Evolutionary conservation across 2,113 vertebrate genomes (phyloP).

Genomic region (Urocynchramus pylzowi): DNA sequence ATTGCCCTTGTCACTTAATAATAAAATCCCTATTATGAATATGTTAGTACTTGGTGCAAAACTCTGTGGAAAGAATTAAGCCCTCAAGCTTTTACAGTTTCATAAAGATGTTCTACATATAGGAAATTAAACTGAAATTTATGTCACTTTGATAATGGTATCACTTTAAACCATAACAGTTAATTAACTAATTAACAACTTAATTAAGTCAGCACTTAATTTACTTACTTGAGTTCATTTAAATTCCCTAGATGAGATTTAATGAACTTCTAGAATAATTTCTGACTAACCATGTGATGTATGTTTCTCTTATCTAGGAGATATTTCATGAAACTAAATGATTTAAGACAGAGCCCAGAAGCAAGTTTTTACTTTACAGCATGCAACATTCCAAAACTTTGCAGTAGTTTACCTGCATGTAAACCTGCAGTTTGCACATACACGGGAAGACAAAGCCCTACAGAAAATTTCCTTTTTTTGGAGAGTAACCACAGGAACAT

Average conservation of each 20-base stretch:
- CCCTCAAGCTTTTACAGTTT: constrained; percentile 76
- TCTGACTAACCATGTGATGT: constrained; percentile 71
- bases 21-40: constrained; percentile 49
- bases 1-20: constrained; percentile 25
- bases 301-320: constrained; percentile 50
- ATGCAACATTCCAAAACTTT: background rate
- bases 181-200: constrained; percentile 87
- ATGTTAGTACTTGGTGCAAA: constrained; percentile 60
- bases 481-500: too few species aligned
- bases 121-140: constrained; percentile 78
- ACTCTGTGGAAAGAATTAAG: constrained; percentile 66
- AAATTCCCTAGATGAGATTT: constrained; percentile 78
- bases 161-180: constrained; percentile 78
- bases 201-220: constrained; percentile 85
- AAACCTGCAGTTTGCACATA: background rate
- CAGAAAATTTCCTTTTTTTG: background rate
- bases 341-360: constrained; percentile 26
- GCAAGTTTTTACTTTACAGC: background rate
- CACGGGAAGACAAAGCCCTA: background rate
- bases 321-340: constrained; percentile 72
- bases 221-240: constrained; percentile 80
- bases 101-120: constrained; percentile 63
- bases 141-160: constrained; percentile 79
- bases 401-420: background rate
- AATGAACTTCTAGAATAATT: constrained; percentile 77